Percentiles rank a stretch among this genome's conserved stretches.
Conservation (phyloP, 2,797 vertebrate species). For the Merluccius polli region DNA sequence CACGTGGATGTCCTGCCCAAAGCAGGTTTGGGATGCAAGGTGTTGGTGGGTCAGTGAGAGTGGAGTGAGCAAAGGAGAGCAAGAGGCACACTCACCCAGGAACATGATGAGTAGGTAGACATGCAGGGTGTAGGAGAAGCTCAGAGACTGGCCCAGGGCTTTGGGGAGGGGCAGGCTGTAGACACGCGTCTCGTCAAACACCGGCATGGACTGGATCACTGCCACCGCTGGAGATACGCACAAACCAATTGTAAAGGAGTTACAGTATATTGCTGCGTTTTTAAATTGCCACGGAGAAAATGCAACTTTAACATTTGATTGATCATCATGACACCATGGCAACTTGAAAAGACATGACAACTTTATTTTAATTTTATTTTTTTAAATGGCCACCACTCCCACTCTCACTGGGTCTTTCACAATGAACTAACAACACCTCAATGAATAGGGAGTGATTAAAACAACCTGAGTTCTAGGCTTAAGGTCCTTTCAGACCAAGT, state of each 20-base stretch:
- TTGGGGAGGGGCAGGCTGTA: conserved; percentile 82
- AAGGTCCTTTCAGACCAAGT: neutral
- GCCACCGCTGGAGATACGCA: conserved; percentile 74
- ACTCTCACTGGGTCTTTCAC: neutral
- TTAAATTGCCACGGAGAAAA: too few species aligned
- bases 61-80: neutral
- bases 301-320: neutral
- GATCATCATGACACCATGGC: neutral
- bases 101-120: conserved; percentile 84
- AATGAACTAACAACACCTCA: neutral
- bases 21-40: neutral
- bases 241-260: too few species aligned
- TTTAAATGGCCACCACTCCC: neutral
- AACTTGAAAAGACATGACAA: neutral
- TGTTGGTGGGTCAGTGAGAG: neutral
- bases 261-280: too few species aligned
- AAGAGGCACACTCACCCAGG: conserved; percentile 77
- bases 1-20: neutral
- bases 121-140: conserved; percentile 86
- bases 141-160: conserved; percentile 76
- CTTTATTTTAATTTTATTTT: too few species aligned
- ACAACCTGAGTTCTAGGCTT: neutral
- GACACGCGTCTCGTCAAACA: conserved; percentile 84
- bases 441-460: neutral
- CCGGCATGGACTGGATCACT: conserved; percentile 85